Evolutionary conservation across 2,888 invertebrate species (phyloP).

Genomic region (Tholera decimalis): DNA sequence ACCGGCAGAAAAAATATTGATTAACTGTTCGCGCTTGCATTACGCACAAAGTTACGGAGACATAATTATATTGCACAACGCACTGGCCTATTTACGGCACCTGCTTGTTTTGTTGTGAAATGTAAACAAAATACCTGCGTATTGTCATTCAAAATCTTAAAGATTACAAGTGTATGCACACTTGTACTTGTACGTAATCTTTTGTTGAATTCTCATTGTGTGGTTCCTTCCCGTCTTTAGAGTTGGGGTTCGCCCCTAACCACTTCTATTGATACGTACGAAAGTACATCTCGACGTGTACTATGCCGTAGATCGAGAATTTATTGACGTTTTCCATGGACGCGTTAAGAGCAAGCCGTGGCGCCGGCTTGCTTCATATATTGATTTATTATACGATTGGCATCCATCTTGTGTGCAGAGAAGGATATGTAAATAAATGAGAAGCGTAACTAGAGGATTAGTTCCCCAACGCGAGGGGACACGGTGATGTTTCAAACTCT

Average conservation of each 20-base stretch:
- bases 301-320: constrained; percentile 19
- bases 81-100: constrained; percentile 26
- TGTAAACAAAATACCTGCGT: constrained; percentile 22
- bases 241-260: constrained; percentile 47
- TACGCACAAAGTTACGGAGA: constrained; percentile 14
- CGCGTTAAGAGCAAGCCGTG: constrained; percentile 44
- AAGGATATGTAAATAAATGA: constrained; percentile 53
- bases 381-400: constrained; percentile 52
- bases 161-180: constrained; percentile 37
- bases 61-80: constrained; percentile 8
- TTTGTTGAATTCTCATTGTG: constrained; percentile 38
- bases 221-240: not conserved
- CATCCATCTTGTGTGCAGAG: constrained; percentile 40
- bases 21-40: constrained; percentile 37
- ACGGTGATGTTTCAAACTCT: constrained; percentile 25
- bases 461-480: constrained; percentile 29
- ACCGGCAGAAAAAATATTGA: constrained; percentile 54
- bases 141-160: constrained; percentile 9
- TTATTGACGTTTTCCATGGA: constrained; percentile 47
- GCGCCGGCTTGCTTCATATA: constrained; percentile 29
- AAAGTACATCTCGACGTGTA: constrained; percentile 22
- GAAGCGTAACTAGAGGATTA: constrained; percentile 22
- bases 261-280: constrained; percentile 33
- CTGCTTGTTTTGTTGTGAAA: constrained; percentile 26
- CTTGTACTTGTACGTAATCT: not conserved